phyloP scores from a whole-genome alignment of 2,113 vertebrate genomes.

The Prolemur simus region DNA sequence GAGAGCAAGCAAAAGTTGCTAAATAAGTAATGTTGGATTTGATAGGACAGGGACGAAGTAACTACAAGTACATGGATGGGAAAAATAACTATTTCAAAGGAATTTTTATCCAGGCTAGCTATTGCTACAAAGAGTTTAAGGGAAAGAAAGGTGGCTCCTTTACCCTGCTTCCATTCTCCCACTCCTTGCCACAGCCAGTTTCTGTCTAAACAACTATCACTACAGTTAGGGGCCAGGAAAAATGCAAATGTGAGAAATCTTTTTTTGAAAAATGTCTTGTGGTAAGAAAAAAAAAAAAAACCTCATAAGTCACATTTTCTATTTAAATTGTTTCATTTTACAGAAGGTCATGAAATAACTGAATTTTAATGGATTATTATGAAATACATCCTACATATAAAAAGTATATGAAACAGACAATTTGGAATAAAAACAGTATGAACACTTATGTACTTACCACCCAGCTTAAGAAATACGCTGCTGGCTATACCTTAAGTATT shows the following conservation, averaged over 20 bases:
- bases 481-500: background rate
- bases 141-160: background rate
- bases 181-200: background rate
- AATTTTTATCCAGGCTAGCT: background rate
- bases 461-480: background rate
- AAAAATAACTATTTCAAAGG: background rate
- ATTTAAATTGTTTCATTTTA: background rate
- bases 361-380: background rate
- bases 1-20: background rate
- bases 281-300: background rate
- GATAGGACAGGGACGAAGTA: background rate
- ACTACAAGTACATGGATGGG: background rate
- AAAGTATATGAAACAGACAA: background rate
- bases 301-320: background rate
- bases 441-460: background rate
- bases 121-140: background rate
- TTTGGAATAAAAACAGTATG: background rate
- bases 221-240: background rate
- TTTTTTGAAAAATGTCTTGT: background rate
- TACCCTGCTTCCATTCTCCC: background rate
- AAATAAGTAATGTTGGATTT: slow-evolving; percentile 20
- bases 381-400: background rate
- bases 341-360: background rate
- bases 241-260: background rate
- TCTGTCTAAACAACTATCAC: background rate